phyloP scores from a whole-genome alignment of 2,888 invertebrate genomes.

The Drosophila acutilabella region DNA sequence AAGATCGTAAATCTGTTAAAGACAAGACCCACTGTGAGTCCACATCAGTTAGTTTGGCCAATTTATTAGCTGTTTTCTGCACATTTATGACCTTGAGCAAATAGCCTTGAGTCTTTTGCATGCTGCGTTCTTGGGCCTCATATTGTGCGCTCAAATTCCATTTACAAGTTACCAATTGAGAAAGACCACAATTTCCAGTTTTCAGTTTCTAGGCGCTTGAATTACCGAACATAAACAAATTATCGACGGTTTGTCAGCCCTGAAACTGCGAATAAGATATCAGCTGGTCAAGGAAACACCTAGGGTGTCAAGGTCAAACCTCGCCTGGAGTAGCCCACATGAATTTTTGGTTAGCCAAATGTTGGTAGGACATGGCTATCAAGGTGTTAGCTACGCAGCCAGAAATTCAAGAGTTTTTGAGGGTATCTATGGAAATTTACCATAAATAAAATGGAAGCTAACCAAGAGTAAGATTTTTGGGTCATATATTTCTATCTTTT shows the following conservation, averaged over 20 bases:
- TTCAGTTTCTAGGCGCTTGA: constrained; percentile 27
- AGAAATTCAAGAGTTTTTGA: background rate
- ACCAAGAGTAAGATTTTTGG: no score
- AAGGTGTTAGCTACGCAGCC: constrained; percentile 52
- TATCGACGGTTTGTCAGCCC: constrained; percentile 63
- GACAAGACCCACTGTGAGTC: constrained; percentile 24
- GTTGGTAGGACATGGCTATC: constrained; percentile 22
- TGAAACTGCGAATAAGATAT: constrained; percentile 46
- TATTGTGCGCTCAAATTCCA: constrained; percentile 12
- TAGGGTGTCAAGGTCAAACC: constrained; percentile 62
- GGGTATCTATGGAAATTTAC: no score
- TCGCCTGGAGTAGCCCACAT: constrained; percentile 30
- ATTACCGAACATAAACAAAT: constrained; percentile 73
- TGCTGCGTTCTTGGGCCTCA: constrained; percentile 43
- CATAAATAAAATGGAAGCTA: no score
- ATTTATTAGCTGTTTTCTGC: constrained; percentile 58
- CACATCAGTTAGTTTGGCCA: constrained; percentile 53
- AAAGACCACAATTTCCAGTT: background rate
- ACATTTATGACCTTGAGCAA: constrained; percentile 66
- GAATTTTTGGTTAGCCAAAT: constrained; percentile 57
- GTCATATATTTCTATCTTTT: background rate
- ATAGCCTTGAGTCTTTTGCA: constrained; percentile 53
- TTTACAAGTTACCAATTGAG: constrained; percentile 54
- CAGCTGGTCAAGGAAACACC: constrained; percentile 57
- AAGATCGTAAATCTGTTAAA: constrained; percentile 69